These are phyloP conservation scores for Neoitamus cyanurus DNA, from an alignment of 2,888 invertebrate genomes.

Conservation along the genomic window DNA sequence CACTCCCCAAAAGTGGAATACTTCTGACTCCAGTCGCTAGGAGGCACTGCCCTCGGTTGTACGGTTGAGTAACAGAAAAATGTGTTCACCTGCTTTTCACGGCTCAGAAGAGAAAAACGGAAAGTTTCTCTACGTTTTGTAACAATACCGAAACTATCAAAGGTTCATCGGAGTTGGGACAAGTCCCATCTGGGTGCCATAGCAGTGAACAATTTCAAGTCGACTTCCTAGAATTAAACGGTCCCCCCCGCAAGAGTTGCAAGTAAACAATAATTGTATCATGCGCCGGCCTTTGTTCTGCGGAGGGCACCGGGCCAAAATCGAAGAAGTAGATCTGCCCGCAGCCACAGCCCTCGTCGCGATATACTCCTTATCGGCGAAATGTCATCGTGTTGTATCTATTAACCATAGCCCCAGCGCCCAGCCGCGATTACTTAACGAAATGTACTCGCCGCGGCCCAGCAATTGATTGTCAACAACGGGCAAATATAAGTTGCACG, in stretches of 20 bases:
- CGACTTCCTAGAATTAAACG: neutral
- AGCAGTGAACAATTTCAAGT: neutral
- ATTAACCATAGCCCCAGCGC: neutral
- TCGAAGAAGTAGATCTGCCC: neutral
- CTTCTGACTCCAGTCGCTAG: neutral
- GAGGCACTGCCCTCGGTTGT: neutral
- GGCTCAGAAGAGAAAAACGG: neutral
- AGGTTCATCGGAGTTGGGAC: neutral
- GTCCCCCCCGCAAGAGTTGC: neutral
- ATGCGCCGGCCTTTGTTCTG: neutral
- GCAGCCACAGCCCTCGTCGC: neutral
- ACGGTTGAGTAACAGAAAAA: neutral
- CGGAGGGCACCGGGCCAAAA: neutral
- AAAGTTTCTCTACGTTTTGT: neutral
- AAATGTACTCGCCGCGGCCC: neutral
- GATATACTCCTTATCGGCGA: neutral
- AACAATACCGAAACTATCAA: neutral
- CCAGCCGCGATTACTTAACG: neutral
- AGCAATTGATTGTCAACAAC: neutral
- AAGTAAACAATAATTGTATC: neutral
- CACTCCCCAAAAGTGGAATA: no score
- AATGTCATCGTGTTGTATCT: neutral
- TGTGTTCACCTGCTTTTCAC: neutral
- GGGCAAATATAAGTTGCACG: constrained; percentile 18
- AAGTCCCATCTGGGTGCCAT: neutral